phyloP scores from a whole-genome alignment of 2,888 invertebrate genomes.

The Melipona bicolor region DNA sequence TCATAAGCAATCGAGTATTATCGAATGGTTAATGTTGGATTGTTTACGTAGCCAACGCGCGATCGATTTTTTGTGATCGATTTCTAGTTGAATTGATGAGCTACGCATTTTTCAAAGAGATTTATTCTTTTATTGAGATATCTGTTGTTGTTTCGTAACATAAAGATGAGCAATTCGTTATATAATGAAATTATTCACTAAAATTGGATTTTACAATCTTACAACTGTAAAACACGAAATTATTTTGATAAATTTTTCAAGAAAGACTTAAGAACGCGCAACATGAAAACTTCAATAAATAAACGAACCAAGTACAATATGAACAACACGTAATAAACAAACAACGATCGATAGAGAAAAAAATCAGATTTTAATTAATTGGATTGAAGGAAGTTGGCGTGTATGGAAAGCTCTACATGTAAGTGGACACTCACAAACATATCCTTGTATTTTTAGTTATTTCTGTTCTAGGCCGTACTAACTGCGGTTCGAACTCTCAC shows the following conservation, averaged over 20 bases:
- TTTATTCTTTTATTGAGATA: background rate
- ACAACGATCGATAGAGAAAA: constrained; percentile 12
- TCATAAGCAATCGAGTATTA: background rate
- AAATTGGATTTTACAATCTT: background rate
- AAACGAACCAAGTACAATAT: no score
- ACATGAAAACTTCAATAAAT: background rate
- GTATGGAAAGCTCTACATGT: constrained; percentile 9
- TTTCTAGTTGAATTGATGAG: background rate
- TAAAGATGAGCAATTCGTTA: background rate
- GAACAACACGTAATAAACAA: no score
- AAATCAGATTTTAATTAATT: constrained; percentile 31
- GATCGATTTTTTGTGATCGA: background rate
- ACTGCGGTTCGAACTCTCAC: constrained; percentile 63
- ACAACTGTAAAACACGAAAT: constrained; percentile 17
- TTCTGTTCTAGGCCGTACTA: constrained; percentile 76
- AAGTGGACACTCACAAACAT: background rate
- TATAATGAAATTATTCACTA: constrained; percentile 12
- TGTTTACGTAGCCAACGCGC: background rate
- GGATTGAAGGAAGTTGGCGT: background rate
- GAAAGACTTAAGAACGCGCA: background rate
- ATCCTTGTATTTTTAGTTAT: constrained; percentile 69
- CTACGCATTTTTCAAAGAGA: background rate
- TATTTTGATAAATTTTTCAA: constrained; percentile 11
- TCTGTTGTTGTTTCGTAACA: background rate
- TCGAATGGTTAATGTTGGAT: background rate